phyloP scores from a whole-genome alignment of 2,113 vertebrate genomes.

The Ceratotherium simum region DNA sequence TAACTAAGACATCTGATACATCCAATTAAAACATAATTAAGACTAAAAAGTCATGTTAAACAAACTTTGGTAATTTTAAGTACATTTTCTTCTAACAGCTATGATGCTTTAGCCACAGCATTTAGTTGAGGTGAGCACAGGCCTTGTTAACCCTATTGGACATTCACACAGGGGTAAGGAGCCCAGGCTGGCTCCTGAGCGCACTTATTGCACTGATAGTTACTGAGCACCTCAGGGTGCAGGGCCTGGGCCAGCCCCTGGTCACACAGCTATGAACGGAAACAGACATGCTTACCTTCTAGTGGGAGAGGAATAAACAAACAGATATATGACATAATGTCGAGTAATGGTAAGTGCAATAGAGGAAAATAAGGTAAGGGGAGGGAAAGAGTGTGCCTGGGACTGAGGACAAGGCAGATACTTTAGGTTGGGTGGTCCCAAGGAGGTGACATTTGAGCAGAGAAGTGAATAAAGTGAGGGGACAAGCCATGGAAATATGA shows the following conservation, averaged over 20 bases:
- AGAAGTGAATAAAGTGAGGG: background rate
- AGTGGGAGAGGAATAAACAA: background rate
- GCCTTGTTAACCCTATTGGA: background rate
- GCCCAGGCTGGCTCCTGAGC: background rate
- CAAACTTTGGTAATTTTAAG: background rate
- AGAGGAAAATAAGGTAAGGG: too few relatives aligned
- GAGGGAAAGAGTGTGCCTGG: too few relatives aligned
- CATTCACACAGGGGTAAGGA: too few relatives aligned
- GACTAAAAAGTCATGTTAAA: background rate
- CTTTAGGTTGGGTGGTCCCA: too few relatives aligned
- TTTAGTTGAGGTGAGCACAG: background rate
- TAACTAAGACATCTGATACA: background rate
- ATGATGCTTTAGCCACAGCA: background rate
- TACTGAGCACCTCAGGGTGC: background rate
- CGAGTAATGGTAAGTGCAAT: too few relatives aligned
- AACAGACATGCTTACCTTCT: background rate
- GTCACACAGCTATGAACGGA: background rate
- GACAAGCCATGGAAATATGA: background rate
- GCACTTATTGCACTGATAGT: background rate
- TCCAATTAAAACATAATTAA: background rate
- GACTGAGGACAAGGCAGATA: too few relatives aligned
- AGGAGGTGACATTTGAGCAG: background rate
- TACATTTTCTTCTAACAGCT: background rate
- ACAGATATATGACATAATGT: too few relatives aligned
- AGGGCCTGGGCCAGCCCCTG: too few relatives aligned